Base-by-base conservation (phyloP, 2,797 vertebrate species). In the Natrix natrix region DNA sequence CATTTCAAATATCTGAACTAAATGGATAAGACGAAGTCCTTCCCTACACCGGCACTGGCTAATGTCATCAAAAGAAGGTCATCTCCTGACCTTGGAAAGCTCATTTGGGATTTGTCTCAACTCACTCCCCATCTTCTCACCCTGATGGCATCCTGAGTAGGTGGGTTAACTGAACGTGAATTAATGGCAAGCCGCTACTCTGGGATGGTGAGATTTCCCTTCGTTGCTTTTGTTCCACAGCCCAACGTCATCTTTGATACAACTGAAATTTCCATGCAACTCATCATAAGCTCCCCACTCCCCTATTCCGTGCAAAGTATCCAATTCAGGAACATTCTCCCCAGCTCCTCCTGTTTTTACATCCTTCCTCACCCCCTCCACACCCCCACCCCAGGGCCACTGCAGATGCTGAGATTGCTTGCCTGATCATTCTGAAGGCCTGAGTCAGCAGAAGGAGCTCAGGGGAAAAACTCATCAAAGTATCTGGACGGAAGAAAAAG, bases 361-460 rank as follows among this genome's bases (percentile, higher is more conserved):
- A 22, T 8, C 8, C 28, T 56, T 7, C 28, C n/a, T n/a, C 13
- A 6, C 13, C 2, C 28, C 48, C 6, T 59, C 52, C 37, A 63
- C 66, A 86, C 63, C 92, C 59, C 54, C 56, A 57, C 10, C 52
- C 91, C 16, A n/a, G 87, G 87, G 52, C 90, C 43, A 66, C 43
- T 86, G 90, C 92, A 60, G 69, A 86, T 94, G 93, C 37, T 56
- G 86, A 92, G 91, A 52, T 54, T 93, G 74, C 86, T 88, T 91
- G 59, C 61, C 92, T 92, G 92, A 69, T 94, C 69, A 92, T 94
- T 92, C 86, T 86, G 54, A 87, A 60, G 86, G 87, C 52, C 93
- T 92, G 92, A 92, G 54, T 92, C 93, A 94, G 92, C 93, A 92
- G 69, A 89, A 60, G 7, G n/a, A 59, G 59, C 87, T 89, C 74